phyloP scores from a whole-genome alignment of 1,140 invertebrate species.

The Caenorhabditis briggsae region DNA sequence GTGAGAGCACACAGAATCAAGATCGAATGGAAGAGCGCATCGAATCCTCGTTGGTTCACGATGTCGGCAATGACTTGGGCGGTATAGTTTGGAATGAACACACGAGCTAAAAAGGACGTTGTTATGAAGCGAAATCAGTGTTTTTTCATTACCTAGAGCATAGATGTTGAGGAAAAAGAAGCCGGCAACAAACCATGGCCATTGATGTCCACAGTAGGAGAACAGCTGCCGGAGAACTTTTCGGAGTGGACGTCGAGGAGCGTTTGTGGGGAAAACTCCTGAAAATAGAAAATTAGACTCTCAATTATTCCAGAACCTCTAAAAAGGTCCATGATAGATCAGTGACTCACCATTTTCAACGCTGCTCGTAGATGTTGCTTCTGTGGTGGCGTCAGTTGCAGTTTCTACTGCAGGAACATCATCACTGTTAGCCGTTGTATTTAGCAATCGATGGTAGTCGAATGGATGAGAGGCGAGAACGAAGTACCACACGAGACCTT shows the following conservation, averaged over 20 bases:
- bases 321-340: too few relatives aligned
- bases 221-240: constrained; percentile 8
- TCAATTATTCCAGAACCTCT: too few relatives aligned
- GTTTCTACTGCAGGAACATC: not conserved
- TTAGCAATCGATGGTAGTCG: constrained; percentile 47
- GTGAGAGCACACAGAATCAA: constrained; percentile 57
- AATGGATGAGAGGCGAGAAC: constrained; percentile 18
- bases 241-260: not conserved
- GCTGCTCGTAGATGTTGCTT: not conserved
- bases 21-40: constrained; percentile 58
- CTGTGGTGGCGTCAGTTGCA: not conserved
- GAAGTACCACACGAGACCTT: constrained; percentile 19
- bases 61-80: constrained; percentile 68
- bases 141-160: constrained; percentile 61
- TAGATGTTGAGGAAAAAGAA: constrained; percentile 70
- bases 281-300: too few relatives aligned
- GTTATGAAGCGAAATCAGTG: not conserved
- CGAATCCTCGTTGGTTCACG: constrained; percentile 60
- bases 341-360: constrained; percentile 23
- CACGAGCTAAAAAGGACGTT: constrained; percentile 65
- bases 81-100: constrained; percentile 69
- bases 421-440: not conserved
- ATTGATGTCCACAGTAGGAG: constrained; percentile 55
- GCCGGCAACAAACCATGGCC: constrained; percentile 67
- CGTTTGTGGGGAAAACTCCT: not conserved